phyloP scores from a whole-genome alignment of 2,888 invertebrate species.

The Nemoura dubitans region DNA sequence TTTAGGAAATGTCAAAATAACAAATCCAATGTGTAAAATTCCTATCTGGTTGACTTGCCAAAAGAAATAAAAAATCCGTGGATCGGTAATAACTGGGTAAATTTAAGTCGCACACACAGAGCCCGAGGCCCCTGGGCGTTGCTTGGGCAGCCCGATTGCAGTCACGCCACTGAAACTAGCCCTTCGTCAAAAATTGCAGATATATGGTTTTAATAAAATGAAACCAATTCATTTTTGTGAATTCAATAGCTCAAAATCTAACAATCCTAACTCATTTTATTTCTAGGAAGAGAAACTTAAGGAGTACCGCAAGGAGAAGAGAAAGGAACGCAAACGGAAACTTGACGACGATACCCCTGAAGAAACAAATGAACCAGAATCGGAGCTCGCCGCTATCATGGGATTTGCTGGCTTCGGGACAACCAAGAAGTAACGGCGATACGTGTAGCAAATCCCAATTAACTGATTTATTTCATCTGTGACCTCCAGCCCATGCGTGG shows the following conservation, averaged over 20 bases:
- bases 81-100: too few species aligned
- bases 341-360: constrained; percentile 73
- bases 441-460: background rate
- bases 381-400: constrained; percentile 90
- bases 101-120: too few species aligned
- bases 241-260: background rate
- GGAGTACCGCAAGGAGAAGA: constrained; percentile 86
- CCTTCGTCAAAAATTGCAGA: too few species aligned
- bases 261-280: constrained; percentile 22
- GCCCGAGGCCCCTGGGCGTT: too few species aligned
- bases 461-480: background rate
- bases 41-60: too few species aligned
- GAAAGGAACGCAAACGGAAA: constrained; percentile 88
- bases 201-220: too few species aligned
- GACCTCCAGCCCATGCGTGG: background rate
- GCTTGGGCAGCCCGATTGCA: too few species aligned
- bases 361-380: constrained; percentile 61
- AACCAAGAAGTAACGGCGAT: constrained; percentile 73
- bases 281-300: constrained; percentile 87
- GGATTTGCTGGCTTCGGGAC: constrained; percentile 94
- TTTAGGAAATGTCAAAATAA: too few species aligned
- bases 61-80: too few species aligned
- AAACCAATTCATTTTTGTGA: background rate
- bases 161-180: too few species aligned
- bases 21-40: too few species aligned